phyloP scores from a whole-genome alignment of 53 echinoderm and acorn worm genomes.

The Paracentrotus lividus region DNA sequence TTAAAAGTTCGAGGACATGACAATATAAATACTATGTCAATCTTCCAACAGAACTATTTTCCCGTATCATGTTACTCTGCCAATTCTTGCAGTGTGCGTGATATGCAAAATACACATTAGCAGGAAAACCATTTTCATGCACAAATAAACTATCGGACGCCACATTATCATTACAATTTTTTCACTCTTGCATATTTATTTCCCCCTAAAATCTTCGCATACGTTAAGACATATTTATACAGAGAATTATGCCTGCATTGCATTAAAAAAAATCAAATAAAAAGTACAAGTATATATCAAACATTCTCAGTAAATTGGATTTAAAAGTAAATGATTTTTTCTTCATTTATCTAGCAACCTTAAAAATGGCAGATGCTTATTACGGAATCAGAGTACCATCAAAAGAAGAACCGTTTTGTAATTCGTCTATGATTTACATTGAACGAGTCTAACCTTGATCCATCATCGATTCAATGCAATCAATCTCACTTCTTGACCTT shows the following conservation, averaged over 20 bases:
- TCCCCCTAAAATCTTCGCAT: too few species aligned
- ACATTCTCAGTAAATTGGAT: too few species aligned
- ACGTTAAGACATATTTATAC: too few species aligned
- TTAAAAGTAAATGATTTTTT: neutral
- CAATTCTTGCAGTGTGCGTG: neutral
- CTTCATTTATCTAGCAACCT: neutral
- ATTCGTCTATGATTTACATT: neutral
- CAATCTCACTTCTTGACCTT: constrained; percentile 33
- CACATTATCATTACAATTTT: too few species aligned
- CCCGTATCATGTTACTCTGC: neutral
- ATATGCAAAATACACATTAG: neutral
- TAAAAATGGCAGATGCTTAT: neutral
- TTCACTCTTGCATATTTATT: too few species aligned
- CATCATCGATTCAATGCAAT: constrained; percentile 29
- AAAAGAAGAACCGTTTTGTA: neutral
- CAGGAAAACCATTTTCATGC: neutral
- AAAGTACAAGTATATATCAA: too few species aligned
- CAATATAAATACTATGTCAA: neutral
- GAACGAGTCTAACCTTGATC: neutral
- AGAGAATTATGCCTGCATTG: too few species aligned
- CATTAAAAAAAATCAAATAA: too few species aligned
- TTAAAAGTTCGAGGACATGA: neutral
- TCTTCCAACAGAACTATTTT: neutral
- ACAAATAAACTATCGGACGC: too few species aligned
- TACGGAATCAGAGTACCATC: neutral